Evolutionary conservation across 2,113 vertebrate species (phyloP).

Genomic region (Boleophthalmus pectinirostris): DNA sequence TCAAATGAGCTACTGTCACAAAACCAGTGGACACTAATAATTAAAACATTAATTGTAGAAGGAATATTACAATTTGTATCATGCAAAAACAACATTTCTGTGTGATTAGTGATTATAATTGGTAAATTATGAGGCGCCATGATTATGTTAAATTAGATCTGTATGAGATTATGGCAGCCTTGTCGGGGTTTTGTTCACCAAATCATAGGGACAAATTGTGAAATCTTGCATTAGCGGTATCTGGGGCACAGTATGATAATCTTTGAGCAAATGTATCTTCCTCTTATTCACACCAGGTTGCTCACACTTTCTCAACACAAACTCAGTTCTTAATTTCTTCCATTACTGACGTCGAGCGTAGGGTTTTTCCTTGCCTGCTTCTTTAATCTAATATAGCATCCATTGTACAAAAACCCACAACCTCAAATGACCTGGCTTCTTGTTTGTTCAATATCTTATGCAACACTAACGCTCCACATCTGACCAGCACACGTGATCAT

Average conservation of each 20-base stretch:
- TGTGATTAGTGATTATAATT: not conserved
- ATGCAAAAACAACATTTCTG: conserved; percentile 3
- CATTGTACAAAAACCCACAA: conserved; percentile 17
- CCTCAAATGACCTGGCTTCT: conserved; percentile 39
- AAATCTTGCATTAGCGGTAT: conserved; percentile 6
- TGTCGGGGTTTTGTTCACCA: not conserved
- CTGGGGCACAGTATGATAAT: not conserved
- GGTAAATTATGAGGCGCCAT: not conserved
- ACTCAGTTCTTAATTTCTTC: not conserved
- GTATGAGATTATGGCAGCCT: not conserved
- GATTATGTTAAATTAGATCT: conserved; percentile 19
- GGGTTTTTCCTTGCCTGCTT: conserved; percentile 7
- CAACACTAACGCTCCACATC: conserved; percentile 62
- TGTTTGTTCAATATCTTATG: conserved; percentile 51
- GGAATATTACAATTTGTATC: not conserved
- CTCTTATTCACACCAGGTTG: not conserved
- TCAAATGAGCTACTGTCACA: not conserved
- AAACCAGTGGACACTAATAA: not conserved
- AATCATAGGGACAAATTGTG: not conserved
- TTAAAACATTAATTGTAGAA: not conserved
- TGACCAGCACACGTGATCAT: conserved; percentile 58
- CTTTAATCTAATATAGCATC: conserved; percentile 10
- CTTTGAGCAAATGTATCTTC: not conserved
- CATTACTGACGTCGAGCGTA: not conserved
- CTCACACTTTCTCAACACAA: not conserved